Evolutionary conservation across 2,888 invertebrate species (phyloP), one percentile per base, ranked within the genome.

Genomic region (Agonopterix arenella): DNA sequence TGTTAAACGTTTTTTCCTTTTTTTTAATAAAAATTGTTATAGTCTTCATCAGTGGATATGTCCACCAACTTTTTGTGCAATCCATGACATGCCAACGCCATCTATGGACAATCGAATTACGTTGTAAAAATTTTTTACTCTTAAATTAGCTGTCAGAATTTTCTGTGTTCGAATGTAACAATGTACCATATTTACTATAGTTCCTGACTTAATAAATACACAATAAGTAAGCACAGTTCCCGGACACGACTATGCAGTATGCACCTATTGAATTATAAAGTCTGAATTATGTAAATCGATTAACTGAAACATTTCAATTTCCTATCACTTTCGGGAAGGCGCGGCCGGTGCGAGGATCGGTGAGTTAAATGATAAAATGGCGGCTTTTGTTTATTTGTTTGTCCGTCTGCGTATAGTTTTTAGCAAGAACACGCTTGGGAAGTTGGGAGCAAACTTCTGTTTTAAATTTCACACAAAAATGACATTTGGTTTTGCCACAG

Each of bases 291-390:
- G 28, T 28, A 28, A 5, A 28, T 28, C 28, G 1, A 28, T 28
- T 28, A 70, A 80, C 69, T 69, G 61, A 71, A 59, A 58, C 11
- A 64, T 74, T 75, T 71, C 62, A 62, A 64, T 77, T 75, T 68
- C 63, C 69, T 76, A 65, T 70, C 68, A 80, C 82, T 76, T 70
- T 64, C 73, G 62, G 62, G 70, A 85, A 91, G 91, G 91, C 85
- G 92, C 92, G 64, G 92, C 92, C 62, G 92, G 92, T 63, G 92
- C 92, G 55, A 78, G 92, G 69, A 92, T 92, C 63, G 92, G 93
- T 92, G 89, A 92, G 92, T 92, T 56, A 63, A 48, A 55, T 48
- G 53, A 52, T 56, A 71, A 70, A 65, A 70, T 68, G 66, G 71
- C 73, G 64, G 72, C 69, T 76, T 71, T 70, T 59, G 68, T 64